Conservation (phyloP, 2,113 vertebrate genomes). For the Sarotherodon lohbergeri region DNA sequence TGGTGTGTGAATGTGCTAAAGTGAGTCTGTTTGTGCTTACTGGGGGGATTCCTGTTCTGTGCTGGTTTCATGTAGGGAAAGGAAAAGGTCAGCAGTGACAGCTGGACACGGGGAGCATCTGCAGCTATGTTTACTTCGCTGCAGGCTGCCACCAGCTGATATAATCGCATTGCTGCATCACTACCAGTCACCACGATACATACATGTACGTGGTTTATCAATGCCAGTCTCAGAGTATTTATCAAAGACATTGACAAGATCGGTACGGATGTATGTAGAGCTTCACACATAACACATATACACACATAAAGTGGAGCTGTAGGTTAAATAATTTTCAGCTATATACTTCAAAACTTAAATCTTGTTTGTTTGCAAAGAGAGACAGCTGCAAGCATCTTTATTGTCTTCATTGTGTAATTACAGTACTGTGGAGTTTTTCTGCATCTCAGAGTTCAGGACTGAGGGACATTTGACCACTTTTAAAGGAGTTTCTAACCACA, state of each 20-base stretch:
- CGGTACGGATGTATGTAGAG: background rate
- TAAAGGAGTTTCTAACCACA: background rate
- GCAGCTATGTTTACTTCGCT: conserved; percentile 15
- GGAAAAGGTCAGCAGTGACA: conserved; percentile 58
- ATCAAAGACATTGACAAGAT: background rate
- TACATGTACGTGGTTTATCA: background rate
- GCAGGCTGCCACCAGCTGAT: conserved; percentile 4
- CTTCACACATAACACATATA: background rate
- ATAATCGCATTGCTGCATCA: background rate
- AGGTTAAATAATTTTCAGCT: background rate
- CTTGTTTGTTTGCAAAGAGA: background rate
- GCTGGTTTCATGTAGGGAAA: background rate
- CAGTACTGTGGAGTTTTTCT: background rate
- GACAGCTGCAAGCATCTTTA: background rate
- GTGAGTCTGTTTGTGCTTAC: background rate
- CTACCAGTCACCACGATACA: background rate
- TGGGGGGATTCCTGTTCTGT: background rate
- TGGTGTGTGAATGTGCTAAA: background rate
- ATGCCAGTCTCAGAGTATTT: background rate
- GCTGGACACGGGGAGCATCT: conserved; percentile 36
- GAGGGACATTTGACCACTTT: background rate
- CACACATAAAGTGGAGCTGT: background rate
- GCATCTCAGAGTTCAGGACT: background rate
- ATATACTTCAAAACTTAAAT: background rate
- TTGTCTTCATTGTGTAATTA: conserved; percentile 1